A percentile compares a stretch with the other conserved stretches of the same genome.
Evolutionary conservation across 2,113 vertebrate genomes (phyloP).

Genomic region (Chiloscyllium plagiosum): DNA sequence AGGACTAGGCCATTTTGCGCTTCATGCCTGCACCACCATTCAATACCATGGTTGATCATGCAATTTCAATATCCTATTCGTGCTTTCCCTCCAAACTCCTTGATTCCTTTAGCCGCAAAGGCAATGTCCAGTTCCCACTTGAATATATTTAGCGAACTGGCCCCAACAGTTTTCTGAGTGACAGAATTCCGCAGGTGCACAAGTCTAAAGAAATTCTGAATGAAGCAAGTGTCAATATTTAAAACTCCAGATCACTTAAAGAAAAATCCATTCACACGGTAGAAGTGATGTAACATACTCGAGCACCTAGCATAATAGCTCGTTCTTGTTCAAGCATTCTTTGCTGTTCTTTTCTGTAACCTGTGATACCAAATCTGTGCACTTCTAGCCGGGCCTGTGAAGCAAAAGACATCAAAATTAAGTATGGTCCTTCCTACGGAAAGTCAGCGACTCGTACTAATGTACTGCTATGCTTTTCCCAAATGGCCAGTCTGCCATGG

Average conservation of each 20-base stretch:
- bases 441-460: neutral
- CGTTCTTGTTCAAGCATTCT: conserved; percentile 77
- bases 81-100: too few relatives aligned
- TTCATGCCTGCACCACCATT: too few relatives aligned
- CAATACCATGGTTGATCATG: too few relatives aligned
- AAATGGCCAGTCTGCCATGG: neutral
- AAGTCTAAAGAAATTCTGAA: too few relatives aligned
- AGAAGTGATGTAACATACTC: conserved; percentile 51
- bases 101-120: too few relatives aligned
- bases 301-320: conserved; percentile 87
- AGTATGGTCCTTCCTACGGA: neutral
- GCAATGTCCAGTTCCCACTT: too few relatives aligned
- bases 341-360: conserved; percentile 83
- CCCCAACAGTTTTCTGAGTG: too few relatives aligned
- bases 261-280: neutral
- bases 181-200: too few relatives aligned
- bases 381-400: conserved; percentile 85
- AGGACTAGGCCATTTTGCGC: too few relatives aligned
- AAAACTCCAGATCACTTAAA: neutral
- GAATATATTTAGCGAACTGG: too few relatives aligned
- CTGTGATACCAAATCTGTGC: conserved; percentile 87
- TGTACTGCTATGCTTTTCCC: too few relatives aligned
- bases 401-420: conserved; percentile 15
- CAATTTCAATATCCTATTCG: too few relatives aligned
- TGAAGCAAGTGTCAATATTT: neutral